phyloP scores from a whole-genome alignment of 2,113 vertebrate species.

The Sceloporus tristichus region DNA sequence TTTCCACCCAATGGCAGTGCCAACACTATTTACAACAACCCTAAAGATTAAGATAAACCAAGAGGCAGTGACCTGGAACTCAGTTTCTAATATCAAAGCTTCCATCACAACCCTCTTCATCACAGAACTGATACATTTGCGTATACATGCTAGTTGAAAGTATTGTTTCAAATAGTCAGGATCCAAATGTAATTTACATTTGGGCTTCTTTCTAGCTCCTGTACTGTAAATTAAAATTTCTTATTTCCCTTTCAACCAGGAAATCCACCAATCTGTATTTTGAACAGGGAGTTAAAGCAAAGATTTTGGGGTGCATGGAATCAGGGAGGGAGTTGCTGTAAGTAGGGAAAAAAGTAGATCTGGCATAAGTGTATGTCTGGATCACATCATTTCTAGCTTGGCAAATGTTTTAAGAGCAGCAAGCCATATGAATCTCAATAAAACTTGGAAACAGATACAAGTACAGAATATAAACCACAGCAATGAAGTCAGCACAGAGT shows the following conservation, averaged over 20 bases:
- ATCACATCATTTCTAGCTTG: not conserved
- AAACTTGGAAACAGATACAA: slow-evolving; percentile 8
- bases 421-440: slow-evolving; percentile 17
- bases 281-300: not conserved
- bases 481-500: slow-evolving; percentile 5
- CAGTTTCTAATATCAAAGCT: not conserved
- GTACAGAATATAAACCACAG: not conserved
- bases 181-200: not conserved
- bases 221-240: not conserved
- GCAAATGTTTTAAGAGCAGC: slow-evolving; percentile 14
- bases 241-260: not conserved
- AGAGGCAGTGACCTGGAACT: not conserved
- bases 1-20: no score
- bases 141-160: no score
- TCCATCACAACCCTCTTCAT: not conserved
- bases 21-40: not conserved
- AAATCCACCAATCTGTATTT: not conserved
- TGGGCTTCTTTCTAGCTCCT: not conserved
- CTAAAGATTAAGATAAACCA: not conserved
- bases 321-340: not conserved
- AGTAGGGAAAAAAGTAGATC: no score
- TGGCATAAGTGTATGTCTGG: not conserved
- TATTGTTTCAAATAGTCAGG: not conserved
- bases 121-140: not conserved
- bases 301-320: not conserved